Evolutionary conservation across 2,113 vertebrate genomes (phyloP), one percentile per base, ranked within the genome.

Genomic region (Labrus mixtus): DNA sequence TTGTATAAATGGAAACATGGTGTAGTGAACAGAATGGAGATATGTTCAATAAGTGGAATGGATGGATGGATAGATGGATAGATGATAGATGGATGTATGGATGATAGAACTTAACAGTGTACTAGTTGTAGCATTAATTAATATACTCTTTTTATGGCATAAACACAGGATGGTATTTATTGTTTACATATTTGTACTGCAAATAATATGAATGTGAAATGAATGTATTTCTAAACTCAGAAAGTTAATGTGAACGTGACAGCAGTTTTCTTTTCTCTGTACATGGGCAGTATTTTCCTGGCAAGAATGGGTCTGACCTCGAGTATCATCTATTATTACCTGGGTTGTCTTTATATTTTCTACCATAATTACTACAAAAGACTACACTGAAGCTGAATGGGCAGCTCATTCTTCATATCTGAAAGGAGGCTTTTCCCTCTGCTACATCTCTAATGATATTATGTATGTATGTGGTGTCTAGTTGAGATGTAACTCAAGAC

Each of bases 401-500:
- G 41, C 54, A 48, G 57, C 57, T 29, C 61, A 56, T 72, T 36
- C 56, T 67, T 73, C 64, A 71, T 3, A 9, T 45, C 22, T 33
- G 23, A 63, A 33, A 37, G 37, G n/a, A 17, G 16, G 16, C 54
- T 66, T 55, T 63, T 39, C 56, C 41, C 43, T 55, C 48, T 37
- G 41, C 10, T 53, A 39, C 67, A 11, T 69, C 59, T 70, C 23
- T 19, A 16, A 46, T 39, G 73, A 19, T 73, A 39, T 22, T 56
- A 71, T 37, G 59, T 51, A 73, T 46, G 48, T 79, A 57, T 58
- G 20, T 6, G 15, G 20, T 68, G 63, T 83, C 78, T 60, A 37
- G 67, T 84, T 77, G 80, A 87, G 83, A 90, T 81, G 82, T 89
- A 89, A 87, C 84, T 62, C 16, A 58, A 83, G 90, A 88, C 80